These are phyloP conservation scores for Apostichopus leukothele DNA, from an alignment of 53 echinoderm and acorn worm genomes.

Conservation along the genomic window DNA sequence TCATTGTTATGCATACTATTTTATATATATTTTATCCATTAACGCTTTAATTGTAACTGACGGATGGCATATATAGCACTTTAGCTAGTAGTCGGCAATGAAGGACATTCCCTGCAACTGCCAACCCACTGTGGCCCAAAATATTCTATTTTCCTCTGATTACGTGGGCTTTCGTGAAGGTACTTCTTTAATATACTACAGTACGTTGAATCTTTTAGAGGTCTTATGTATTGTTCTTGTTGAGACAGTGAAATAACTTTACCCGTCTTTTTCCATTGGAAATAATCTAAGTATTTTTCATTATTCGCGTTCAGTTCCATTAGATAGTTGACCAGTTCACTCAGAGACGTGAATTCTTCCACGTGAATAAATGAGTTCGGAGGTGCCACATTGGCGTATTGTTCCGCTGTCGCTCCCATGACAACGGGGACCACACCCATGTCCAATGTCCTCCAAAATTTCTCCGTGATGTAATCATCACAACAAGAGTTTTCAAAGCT, in stretches of 20 bases:
- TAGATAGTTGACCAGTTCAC: not conserved
- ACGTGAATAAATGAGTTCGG: slow-evolving; percentile 19
- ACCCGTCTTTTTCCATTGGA: slow-evolving; percentile 7
- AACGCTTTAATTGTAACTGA: no score
- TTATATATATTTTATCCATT: no score
- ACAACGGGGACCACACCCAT: slow-evolving; percentile 13
- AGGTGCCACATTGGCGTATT: not conserved
- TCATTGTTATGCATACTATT: no score
- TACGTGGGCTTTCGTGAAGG: not conserved
- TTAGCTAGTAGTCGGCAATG: not conserved
- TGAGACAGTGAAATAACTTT: not conserved
- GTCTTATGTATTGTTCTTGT: not conserved
- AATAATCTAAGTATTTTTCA: slow-evolving; percentile 11
- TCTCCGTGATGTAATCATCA: slow-evolving; percentile 14
- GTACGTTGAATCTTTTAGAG: not conserved
- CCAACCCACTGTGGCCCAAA: not conserved
- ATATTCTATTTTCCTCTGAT: slow-evolving; percentile 17
- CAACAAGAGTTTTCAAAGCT: slow-evolving; percentile 26
- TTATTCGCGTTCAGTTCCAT: not conserved
- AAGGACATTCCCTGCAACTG: slow-evolving; percentile 5
- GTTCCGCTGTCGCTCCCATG: not conserved
- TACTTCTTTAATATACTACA: slow-evolving; percentile 3
- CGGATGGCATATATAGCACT: no score
- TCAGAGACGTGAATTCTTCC: not conserved
- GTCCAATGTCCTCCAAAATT: slow-evolving; percentile 20